Conservation (phyloP, 2,797 vertebrate species). For the Sebastolobus alascanus region DNA sequence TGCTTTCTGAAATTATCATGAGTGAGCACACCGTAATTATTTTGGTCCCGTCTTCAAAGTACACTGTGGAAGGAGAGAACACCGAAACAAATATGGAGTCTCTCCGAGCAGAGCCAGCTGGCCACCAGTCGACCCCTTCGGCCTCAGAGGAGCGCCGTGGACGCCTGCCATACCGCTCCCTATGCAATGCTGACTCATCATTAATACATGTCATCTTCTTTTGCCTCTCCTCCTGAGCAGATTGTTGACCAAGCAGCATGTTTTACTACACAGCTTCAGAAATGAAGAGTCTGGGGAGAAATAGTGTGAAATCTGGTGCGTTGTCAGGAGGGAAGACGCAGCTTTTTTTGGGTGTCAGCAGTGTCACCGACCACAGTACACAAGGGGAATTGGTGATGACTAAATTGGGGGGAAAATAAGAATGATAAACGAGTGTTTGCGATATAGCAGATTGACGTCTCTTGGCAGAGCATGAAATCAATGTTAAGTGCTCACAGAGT, state of each 20-base stretch:
- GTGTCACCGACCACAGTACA: constrained; percentile 5
- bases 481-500: constrained; percentile 30
- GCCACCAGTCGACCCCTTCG: constrained; percentile 9
- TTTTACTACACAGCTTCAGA: constrained; percentile 37
- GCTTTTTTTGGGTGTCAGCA: constrained; percentile 23
- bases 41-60: constrained; percentile 49
- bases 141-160: constrained; percentile 29
- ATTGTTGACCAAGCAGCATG: constrained; percentile 47
- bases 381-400: constrained; percentile 4
- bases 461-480: constrained; percentile 37
- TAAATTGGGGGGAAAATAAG: constrained; percentile 14
- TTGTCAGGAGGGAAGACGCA: constrained; percentile 15
- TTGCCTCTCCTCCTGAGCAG: constrained; percentile 19
- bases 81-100: constrained; percentile 43
- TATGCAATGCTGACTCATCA: constrained; percentile 58
- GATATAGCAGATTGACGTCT: constrained; percentile 31
- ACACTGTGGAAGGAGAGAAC: constrained; percentile 7
- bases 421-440: constrained; percentile 30
- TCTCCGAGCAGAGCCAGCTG: constrained; percentile 53
- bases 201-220: constrained; percentile 40
- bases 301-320: neutral
- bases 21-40: constrained; percentile 15
- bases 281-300: constrained; percentile 4
- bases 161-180: constrained; percentile 49
- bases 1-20: constrained; percentile 48